Conservation (phyloP, 2,113 vertebrate genomes). For the Salvelinus alpinus region DNA sequence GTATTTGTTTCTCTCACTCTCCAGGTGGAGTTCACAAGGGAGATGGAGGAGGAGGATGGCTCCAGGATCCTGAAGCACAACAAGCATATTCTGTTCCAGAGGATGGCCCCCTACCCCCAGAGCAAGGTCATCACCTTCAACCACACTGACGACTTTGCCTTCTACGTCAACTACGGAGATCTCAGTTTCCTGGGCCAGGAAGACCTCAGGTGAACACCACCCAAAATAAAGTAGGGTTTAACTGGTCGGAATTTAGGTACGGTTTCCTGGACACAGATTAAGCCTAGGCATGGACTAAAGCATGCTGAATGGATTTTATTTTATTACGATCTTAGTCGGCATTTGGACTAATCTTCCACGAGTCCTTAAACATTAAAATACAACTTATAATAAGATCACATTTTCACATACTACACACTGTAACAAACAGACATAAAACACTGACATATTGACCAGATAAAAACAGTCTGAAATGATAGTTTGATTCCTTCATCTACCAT, state of each 20-base stretch:
- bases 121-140: conserved; percentile 98
- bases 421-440: too few relatives aligned
- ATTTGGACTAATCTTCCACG: too few relatives aligned
- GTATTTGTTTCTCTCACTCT: conserved; percentile 31
- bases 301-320: conserved; percentile 51
- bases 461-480: conserved; percentile 20
- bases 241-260: background rate
- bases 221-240: conserved; percentile 35
- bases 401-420: too few relatives aligned
- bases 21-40: conserved; percentile 94
- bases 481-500: too few relatives aligned
- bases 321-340: too few relatives aligned
- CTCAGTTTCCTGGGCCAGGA: conserved; percentile 83
- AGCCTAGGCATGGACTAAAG: too few relatives aligned
- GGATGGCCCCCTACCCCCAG: conserved; percentile 93
- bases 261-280: background rate
- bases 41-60: conserved; percentile 87
- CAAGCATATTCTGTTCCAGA: conserved; percentile 91
- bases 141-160: conserved; percentile 88
- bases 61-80: conserved; percentile 86
- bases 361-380: too few relatives aligned
- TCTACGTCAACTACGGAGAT: conserved; percentile 93
- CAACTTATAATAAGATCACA: too few relatives aligned
- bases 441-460: too few relatives aligned
- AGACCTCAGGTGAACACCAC: conserved; percentile 77